Base-by-base conservation (phyloP, 2,888 invertebrate species). In the Thalpophila matura region DNA sequence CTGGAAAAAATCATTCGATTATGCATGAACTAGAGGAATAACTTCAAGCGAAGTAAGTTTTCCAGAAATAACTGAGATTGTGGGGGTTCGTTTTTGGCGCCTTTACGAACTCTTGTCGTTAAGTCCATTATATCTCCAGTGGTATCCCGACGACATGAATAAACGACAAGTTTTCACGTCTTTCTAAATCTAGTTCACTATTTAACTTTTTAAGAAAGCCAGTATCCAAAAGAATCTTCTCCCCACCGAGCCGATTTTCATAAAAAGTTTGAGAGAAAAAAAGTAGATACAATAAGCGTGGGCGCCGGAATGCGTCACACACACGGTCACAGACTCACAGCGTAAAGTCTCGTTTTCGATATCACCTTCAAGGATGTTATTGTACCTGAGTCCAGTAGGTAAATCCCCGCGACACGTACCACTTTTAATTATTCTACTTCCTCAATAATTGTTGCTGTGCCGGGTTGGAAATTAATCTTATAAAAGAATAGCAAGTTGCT, bases 301-400 rank as follows among this genome's bases (percentile, higher is more conserved):
- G 57, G 58, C 67, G 67, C 29, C 58, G 22, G 37, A 20, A 58
- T 47, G 51, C 46, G 60, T 74, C 68, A 57, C n/a, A n/a, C n/a
- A n/a, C n/a, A n/a, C n/a, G n/a, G n/a, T n/a, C n/a, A n/a, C n/a
- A n/a, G n/a, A n/a, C n/a, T n/a, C n/a, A n/a, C 24, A 10, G 12
- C 24, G 33, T 26, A 33, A n/a, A 35, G 22, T 37, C 46, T 67
- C 35, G 45, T 45, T 50, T 69, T 69, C 70, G 45, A 31, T 69
- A 47, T 50, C 61, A 69, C 68, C 57, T 71, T 68, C 46, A 61
- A 74, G 55, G 46, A 70, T 61, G 55, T 70, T 74, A 42, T 49
- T 42, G 62, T 38, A 55, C 26, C 33, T 10, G n/a, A 54, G 49
- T 45, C 53, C 72, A 31, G 12, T 38, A 71, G 71, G 70, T 75